Percentiles rank a stretch among this genome's conserved stretches.
Evolutionary conservation across 2,888 invertebrate species (phyloP).

Genomic region (Drosophila helvetica): DNA sequence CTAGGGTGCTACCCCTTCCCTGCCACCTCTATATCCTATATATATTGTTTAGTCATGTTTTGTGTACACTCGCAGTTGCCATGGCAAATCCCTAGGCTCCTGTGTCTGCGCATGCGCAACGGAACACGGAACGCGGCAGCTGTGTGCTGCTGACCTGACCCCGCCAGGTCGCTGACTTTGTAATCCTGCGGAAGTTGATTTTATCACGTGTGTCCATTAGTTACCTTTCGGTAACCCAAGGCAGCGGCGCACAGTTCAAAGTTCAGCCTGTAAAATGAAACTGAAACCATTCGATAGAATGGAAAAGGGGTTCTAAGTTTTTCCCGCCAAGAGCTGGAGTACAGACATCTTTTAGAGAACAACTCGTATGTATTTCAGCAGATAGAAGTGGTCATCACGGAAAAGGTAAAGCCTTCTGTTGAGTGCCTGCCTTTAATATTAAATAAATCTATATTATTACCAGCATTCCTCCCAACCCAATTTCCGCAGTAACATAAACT

Average conservation of each 20-base stretch:
- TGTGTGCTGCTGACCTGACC: conserved; percentile 27
- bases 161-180: conserved; percentile 38
- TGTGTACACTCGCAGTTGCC: conserved; percentile 39
- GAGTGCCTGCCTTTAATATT: too few species aligned
- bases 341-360: too few species aligned
- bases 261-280: conserved; percentile 25
- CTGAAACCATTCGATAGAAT: not conserved
- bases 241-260: conserved; percentile 20
- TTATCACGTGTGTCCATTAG: conserved; percentile 74
- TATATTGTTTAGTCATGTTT: conserved; percentile 32
- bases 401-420: not conserved
- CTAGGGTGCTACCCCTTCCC: conserved; percentile 24
- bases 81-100: conserved; percentile 58
- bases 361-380: too few species aligned
- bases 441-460: too few species aligned
- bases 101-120: conserved; percentile 76
- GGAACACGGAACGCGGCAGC: conserved; percentile 63
- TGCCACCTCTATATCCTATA: too few species aligned
- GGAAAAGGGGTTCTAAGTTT: conserved; percentile 6
- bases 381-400: not conserved
- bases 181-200: conserved; percentile 76
- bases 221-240: conserved; percentile 47
- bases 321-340: too few species aligned
- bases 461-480: too few species aligned
- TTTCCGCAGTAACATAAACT: too few species aligned